Base-by-base conservation (phyloP, 1,140 invertebrate species). In the Drosophila nebulosa region DNA sequence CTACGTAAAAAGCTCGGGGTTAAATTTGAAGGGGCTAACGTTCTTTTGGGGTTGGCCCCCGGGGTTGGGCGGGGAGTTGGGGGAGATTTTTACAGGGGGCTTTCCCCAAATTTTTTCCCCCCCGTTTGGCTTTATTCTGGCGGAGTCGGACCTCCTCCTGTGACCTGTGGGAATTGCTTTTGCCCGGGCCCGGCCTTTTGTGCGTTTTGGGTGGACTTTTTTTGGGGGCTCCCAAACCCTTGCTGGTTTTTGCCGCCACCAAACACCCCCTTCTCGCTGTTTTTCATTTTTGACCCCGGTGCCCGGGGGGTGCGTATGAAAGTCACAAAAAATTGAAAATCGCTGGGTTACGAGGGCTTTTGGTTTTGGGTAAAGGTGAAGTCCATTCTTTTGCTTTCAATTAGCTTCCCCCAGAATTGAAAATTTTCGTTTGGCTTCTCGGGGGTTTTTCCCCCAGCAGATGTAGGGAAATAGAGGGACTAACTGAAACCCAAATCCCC, bases 381-480 rank as follows among this genome's bases (percentile, higher is more conserved):
- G 96, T 97, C 96, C 96, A 97, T 97, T 97, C 81, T 95, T 95
- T 78, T 97, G 96, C 78, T 97, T 97, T 97, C 96, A 39, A 97
- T 97, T 10, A 97, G 92, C 90, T 97, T n/a, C n/a, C 96, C 59
- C 96, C 95, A 6, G 94, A 95, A 78, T 97, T 97, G 65, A n/a
- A n/a, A 97, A 94, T 76, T 96, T 95, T 26, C 96, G 92, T 88
- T 97, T 1, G 96, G 95, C 91, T 96, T 96, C 67, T 96, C 95
- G 0, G 95, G 95, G n/a, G n/a, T n/a, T 63, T 93, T 94, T 6
- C 93, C 93, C 0, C 21, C 30, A 9, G 10, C 61, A 27, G 72
- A 58, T 4, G 30, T 64, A 51, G n/a, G 78, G 75, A 5, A 86
- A 86, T 5, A 86, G 51, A 0, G n/a, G 83, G 74, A 16, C 83